phyloP scores from a whole-genome alignment of 2,888 invertebrate genomes.

The Plebejus anna region DNA sequence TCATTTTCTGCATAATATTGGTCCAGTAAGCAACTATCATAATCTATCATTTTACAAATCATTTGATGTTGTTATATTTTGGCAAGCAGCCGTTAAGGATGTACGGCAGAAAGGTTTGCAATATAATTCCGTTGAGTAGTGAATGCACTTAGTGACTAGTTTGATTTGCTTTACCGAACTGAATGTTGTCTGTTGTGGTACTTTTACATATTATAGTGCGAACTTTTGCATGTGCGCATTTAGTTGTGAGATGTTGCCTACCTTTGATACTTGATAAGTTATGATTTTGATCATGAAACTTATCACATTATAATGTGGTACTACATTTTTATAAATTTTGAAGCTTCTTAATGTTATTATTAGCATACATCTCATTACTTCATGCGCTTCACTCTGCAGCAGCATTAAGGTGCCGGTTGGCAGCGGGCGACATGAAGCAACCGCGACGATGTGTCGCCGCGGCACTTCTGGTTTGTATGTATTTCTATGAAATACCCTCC shows the following conservation, averaged over 20 bases:
- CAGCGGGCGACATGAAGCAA: too few relatives aligned
- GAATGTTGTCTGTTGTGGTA: constrained; percentile 36
- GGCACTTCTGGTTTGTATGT: too few relatives aligned
- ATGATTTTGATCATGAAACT: background rate
- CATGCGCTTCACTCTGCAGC: background rate
- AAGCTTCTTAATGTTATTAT: background rate
- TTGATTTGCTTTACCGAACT: constrained; percentile 39
- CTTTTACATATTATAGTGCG: constrained; percentile 41
- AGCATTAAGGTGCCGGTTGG: background rate
- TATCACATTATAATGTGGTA: background rate
- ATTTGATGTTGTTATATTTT: constrained; percentile 53
- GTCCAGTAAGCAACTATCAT: background rate
- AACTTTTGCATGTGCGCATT: constrained; percentile 42
- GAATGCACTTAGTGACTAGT: constrained; percentile 43
- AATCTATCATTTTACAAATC: background rate
- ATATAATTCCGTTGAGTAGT: constrained; percentile 46
- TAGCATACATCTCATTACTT: constrained; percentile 20
- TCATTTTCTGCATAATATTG: background rate
- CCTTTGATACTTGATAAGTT: background rate
- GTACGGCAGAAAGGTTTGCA: constrained; percentile 69
- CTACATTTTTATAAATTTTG: background rate
- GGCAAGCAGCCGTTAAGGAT: constrained; percentile 77
- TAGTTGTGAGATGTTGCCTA: constrained; percentile 33
- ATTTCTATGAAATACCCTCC: too few relatives aligned
- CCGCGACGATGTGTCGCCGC: too few relatives aligned